These are phyloP conservation scores for Pseudoatta argentina DNA, from an alignment of 1,140 invertebrate genomes.

Conservation along the genomic window DNA sequence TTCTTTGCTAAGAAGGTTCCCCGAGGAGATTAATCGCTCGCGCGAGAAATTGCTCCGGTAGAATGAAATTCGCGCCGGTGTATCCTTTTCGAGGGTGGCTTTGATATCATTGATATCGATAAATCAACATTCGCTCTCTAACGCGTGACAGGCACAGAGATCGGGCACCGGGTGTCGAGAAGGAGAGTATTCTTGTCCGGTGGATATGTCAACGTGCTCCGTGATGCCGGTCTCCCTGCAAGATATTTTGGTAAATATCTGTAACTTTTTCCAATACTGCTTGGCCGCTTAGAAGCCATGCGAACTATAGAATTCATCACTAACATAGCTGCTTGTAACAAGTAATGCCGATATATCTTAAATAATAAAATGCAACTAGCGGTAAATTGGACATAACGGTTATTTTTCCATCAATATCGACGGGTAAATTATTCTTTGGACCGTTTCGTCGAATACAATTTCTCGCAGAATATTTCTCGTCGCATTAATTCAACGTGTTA, in stretches of 20 bases:
- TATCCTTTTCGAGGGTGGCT: slow-evolving; percentile 24
- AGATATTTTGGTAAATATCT: slow-evolving; percentile 85
- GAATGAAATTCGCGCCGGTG: slow-evolving; percentile 39
- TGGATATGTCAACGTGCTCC: slow-evolving; percentile 83
- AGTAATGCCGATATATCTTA: not conserved
- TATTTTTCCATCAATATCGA: slow-evolving; percentile 14
- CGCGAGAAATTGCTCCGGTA: slow-evolving; percentile 48
- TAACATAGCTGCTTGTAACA: slow-evolving; percentile 23
- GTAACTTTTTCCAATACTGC: slow-evolving; percentile 22
- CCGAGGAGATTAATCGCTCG: slow-evolving; percentile 57
- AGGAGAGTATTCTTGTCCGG: slow-evolving; percentile 36
- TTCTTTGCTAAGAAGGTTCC: slow-evolving; percentile 5
- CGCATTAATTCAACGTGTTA: not conserved
- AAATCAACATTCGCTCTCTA: slow-evolving; percentile 39
- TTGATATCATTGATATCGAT: slow-evolving; percentile 20
- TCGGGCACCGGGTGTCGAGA: slow-evolving; percentile 53
- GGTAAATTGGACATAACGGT: not conserved
- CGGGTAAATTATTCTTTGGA: not conserved
- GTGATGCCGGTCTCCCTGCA: slow-evolving; percentile 85
- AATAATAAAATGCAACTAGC: not conserved
- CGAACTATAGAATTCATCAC: not conserved
- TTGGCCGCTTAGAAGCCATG: slow-evolving; percentile 8
- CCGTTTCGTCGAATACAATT: not conserved
- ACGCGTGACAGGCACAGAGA: slow-evolving; percentile 22
- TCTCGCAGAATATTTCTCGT: not conserved